Evolutionary conservation across 2,888 invertebrate genomes (phyloP).

Genomic region (Callosobruchus maculatus): DNA sequence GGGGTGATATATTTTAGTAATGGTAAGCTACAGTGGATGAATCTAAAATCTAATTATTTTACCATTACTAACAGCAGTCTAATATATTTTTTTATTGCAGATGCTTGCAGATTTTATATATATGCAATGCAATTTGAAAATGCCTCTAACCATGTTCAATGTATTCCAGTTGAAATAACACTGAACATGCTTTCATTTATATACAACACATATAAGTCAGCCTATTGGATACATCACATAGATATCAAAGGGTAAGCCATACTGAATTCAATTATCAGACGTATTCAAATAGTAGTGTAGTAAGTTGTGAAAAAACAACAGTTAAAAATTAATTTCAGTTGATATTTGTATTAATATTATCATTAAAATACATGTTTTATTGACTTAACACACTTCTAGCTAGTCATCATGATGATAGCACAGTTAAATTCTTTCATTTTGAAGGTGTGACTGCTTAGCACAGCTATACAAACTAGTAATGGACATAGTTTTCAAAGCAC

Average conservation of each 20-base stretch:
- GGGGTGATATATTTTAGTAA: constrained; percentile 31
- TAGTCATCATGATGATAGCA: no score
- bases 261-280: neutral
- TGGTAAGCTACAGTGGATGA: constrained; percentile 24
- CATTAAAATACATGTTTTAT: no score
- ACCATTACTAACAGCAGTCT: neutral
- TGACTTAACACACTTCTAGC: no score
- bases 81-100: constrained; percentile 16
- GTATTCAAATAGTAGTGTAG: no score
- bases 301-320: no score
- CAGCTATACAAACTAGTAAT: constrained; percentile 30
- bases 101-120: constrained; percentile 34
- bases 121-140: constrained; percentile 31
- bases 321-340: no score
- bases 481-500: constrained; percentile 25
- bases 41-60: neutral
- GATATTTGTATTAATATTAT: no score
- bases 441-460: constrained; percentile 37
- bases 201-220: constrained; percentile 29
- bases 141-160: neutral
- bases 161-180: constrained; percentile 23
- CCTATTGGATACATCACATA: constrained; percentile 29
- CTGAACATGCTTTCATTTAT: constrained; percentile 32
- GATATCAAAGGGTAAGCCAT: constrained; percentile 23
- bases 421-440: constrained; percentile 13